Base-by-base conservation (phyloP, 2,888 invertebrate genomes). In the Chironomus tentans region DNA sequence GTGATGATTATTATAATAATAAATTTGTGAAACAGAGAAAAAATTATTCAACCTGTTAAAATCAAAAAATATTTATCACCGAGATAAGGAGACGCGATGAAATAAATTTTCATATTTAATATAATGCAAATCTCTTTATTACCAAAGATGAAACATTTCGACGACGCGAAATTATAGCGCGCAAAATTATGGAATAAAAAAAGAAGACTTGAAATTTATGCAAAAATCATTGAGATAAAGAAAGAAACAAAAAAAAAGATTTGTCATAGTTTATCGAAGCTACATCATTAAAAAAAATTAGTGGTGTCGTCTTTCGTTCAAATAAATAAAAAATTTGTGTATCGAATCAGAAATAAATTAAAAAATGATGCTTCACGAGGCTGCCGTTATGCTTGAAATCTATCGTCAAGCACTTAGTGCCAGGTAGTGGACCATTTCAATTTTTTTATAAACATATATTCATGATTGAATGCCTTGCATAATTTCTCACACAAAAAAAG, bases 331-430 rank as follows among this genome's bases (percentile, higher is more conserved):
- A 4, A 4, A 4, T 28, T 38, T 38, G 7, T 56, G 56, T 56
- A 18, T 38, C 2, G 56, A 68, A 68, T 48, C 22, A 68, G 69
- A 56, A 76, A 21, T 18, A 38, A 74, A 61, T 61, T 22, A 18
- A 71, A 78, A 80, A 82, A 84, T 84, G 84, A 84, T 84, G 84
- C 83, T 84, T 77, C 84, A 84, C 83, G 84, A 84, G 81, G 84
- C 84, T 80, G 84, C 84, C 80, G 84, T 84, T 78, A 84, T 84
- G 84, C 78, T 84, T 82, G 84, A 84, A 79, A 84, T 84, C 80
- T 84, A 84, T 80, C 82, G 84, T 77, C 84, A 84, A 81, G 84
- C 84, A 77, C 79, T 84, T 78, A 84, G 81, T 80, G 84, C 84
- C 79, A 84, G 84, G 84, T 84, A 81, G 65, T 65, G 21, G 5